Evolutionary conservation across 2,797 vertebrate genomes (phyloP).

Genomic region (Brachyalestes nurse): DNA sequence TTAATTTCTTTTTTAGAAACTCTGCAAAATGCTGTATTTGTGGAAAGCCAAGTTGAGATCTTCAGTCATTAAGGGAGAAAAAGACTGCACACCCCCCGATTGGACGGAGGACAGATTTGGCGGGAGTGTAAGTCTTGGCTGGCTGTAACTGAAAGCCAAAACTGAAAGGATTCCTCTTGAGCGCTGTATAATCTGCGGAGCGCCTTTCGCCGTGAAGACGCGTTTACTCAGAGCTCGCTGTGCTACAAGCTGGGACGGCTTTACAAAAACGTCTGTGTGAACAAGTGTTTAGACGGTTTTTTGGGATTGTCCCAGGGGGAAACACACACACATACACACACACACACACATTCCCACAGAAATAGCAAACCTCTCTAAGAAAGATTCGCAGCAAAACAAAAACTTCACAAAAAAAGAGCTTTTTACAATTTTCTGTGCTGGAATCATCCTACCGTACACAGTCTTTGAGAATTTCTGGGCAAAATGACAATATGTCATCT

Average conservation of each 20-base stretch:
- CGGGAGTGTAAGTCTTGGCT: background rate
- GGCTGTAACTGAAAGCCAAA: constrained; percentile 24
- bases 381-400: background rate
- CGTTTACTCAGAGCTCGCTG: constrained; percentile 9
- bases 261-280: constrained; percentile 38
- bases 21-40: too few relatives aligned
- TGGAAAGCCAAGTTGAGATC: too few relatives aligned
- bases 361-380: constrained; percentile 10
- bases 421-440: background rate
- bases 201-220: background rate
- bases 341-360: background rate
- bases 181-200: constrained; percentile 35
- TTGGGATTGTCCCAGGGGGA: constrained; percentile 14
- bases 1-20: too few relatives aligned
- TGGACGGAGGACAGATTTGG: constrained; percentile 24
- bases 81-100: background rate
- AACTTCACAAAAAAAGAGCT: background rate
- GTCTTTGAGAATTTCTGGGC: too few relatives aligned
- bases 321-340: constrained; percentile 17
- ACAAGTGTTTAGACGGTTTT: constrained; percentile 29
- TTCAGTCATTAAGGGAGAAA: too few relatives aligned
- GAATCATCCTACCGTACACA: too few relatives aligned
- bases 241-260: constrained; percentile 9
- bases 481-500: too few relatives aligned
- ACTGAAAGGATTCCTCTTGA: constrained; percentile 37